Evolutionary conservation across 30 jellyfish, hydroid and myxozoan genomes (phyloP).

Genomic region (Sanderia malayensis): DNA sequence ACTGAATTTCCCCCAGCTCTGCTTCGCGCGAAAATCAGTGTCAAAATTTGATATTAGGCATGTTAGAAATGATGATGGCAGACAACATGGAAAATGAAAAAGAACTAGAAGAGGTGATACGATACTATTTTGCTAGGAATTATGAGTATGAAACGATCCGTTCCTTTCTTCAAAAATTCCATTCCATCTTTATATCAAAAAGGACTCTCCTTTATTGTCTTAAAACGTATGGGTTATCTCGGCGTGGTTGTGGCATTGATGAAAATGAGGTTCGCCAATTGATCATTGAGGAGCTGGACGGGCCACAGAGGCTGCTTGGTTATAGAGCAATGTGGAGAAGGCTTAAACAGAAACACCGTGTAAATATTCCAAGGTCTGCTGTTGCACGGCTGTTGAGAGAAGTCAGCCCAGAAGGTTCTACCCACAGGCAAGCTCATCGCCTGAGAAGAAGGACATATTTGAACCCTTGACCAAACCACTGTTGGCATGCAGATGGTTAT

Average conservation of each 20-base stretch:
- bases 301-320: slow-evolving; percentile 11
- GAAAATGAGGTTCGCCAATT: slow-evolving; percentile 18
- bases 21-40: slow-evolving; percentile 11
- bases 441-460: slow-evolving; percentile 3
- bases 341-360: not conserved
- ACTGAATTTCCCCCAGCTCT: slow-evolving; percentile 1
- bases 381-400: slow-evolving; percentile 4
- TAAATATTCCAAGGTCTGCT: not conserved
- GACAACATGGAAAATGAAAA: not conserved
- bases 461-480: slow-evolving; percentile 6
- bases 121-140: not conserved
- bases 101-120: slow-evolving; percentile 6
- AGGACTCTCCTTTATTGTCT: not conserved
- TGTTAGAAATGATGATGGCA: not conserved
- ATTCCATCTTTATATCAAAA: not conserved
- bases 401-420: slow-evolving; percentile 1
- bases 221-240: not conserved
- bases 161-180: slow-evolving; percentile 4
- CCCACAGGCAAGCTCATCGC: slow-evolving; percentile 1
- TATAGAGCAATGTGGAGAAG: slow-evolving; percentile 35
- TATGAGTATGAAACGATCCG: not conserved
- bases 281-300: slow-evolving; percentile 29
- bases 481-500: slow-evolving; percentile 4
- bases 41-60: not conserved
- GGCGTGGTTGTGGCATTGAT: slow-evolving; percentile 8